These are phyloP conservation scores for Xenops minutus DNA, from an alignment of 2,797 vertebrate species.

Conservation along the genomic window DNA sequence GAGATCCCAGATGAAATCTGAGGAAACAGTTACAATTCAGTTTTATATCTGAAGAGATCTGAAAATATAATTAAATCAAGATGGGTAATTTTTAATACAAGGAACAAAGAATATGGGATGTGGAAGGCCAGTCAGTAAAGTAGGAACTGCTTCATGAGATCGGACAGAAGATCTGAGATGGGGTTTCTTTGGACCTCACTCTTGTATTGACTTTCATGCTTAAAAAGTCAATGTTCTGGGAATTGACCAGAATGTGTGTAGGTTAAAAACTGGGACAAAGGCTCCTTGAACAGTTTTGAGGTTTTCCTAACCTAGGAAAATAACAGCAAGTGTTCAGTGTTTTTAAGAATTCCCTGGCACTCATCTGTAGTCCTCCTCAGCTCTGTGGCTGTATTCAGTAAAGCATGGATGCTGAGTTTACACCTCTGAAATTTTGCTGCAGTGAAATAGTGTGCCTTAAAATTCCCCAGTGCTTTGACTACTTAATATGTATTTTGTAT, in stretches of 20 bases:
- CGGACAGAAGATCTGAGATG: neutral
- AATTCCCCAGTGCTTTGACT: neutral
- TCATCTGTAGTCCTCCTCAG: neutral
- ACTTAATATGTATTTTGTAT: neutral
- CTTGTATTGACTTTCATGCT: neutral
- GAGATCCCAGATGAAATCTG: neutral
- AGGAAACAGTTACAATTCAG: neutral
- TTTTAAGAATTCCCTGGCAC: neutral
- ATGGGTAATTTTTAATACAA: neutral
- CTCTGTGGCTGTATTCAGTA: neutral
- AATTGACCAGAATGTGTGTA: neutral
- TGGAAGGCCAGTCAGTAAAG: neutral
- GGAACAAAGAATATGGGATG: neutral
- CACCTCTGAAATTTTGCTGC: neutral
- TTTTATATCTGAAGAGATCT: neutral
- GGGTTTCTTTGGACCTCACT: neutral
- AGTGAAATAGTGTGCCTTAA: neutral
- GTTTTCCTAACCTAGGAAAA: neutral
- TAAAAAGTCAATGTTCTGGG: neutral
- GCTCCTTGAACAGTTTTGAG: neutral
- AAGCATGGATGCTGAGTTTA: neutral
- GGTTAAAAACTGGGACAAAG: neutral
- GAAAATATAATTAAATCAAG: neutral
- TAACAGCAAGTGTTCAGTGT: accelerated
- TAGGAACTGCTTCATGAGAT: neutral